Conservation (phyloP, 2,113 vertebrate genomes). For the Lycaon pictus region DNA sequence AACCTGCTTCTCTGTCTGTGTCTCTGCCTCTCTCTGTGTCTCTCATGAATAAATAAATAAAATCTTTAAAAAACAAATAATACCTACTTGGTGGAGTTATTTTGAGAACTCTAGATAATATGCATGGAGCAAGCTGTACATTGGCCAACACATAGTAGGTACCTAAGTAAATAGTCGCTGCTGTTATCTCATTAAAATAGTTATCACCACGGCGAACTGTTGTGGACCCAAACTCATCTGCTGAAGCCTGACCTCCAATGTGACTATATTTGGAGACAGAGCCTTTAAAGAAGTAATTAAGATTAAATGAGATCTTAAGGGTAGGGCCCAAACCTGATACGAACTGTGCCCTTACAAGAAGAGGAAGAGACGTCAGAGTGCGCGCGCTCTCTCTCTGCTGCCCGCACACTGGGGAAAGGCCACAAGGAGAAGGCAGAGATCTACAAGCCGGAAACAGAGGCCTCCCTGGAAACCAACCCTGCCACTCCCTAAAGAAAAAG, state of each 20-base stretch:
- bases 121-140: background rate
- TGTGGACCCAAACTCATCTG: background rate
- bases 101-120: background rate
- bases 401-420: background rate
- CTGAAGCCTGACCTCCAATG: background rate
- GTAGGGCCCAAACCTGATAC: background rate
- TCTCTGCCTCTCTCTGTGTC: too few relatives aligned
- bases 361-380: background rate
- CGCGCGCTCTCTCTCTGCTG: background rate
- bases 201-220: background rate
- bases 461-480: background rate
- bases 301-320: background rate
- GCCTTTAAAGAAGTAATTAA: background rate
- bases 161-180: background rate
- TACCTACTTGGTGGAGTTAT: background rate
- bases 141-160: background rate
- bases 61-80: background rate
- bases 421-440: background rate
- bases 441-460: background rate
- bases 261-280: background rate
- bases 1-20: too few relatives aligned
- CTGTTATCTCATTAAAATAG: slow-evolving; percentile 27
- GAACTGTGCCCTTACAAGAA: background rate
- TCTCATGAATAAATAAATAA: too few relatives aligned
- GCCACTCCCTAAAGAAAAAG: background rate